Evolutionary conservation across 2,797 vertebrate genomes (phyloP), one percentile per base, ranked within the genome.

Genomic region (Hydrocynus forskahlii): DNA sequence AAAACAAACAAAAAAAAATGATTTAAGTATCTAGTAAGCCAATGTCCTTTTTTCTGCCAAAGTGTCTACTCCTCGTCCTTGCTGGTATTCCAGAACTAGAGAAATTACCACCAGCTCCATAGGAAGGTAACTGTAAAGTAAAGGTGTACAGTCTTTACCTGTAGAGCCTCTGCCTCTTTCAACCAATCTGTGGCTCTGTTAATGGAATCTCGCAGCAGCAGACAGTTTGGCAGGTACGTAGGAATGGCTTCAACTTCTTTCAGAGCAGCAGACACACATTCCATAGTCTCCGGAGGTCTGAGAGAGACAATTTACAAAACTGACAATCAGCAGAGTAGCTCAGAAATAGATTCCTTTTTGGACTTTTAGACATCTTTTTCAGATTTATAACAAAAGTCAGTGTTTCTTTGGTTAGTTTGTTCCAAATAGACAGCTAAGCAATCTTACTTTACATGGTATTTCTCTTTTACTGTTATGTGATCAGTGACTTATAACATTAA

Each of bases 151-250:
- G 16, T 2, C 4, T 62, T 35, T 62, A 99, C 98, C 97, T 99
- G 97, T 45, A 97, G 86, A 82, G 92, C 92, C 71, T 98, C 96
- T 0, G 96, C 96, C 40, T 98, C 97, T 78, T 96, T 96, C 23
- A 98, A 93, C 98, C 97, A 99, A 88, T 97, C 96, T 68, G 80
- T 90, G 82, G 97, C 97, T 86, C 90, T 97, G 87, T 95, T 93
- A 69, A 97, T 94, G 0, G 95, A 90, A 16, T 99, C 98, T 81
- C 95, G 97, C 67, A 99, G 94, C 0, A 95, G 92, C 0, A 91
- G 89, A 8, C 96, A 96, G 25, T 92, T 97, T 0, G 97, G 96
- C 82, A 99, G 94, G 84, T 97, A 94, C 2, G 97, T 96, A 0
- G 96, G 95, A 88, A 99, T 94, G 76, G 92, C 92, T 21, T 96